Percentiles rank a stretch among this genome's conserved stretches.
These are phyloP conservation scores for Cantharis flavilabris DNA, from an alignment of 2,888 invertebrate genomes.

Conservation along the genomic window DNA sequence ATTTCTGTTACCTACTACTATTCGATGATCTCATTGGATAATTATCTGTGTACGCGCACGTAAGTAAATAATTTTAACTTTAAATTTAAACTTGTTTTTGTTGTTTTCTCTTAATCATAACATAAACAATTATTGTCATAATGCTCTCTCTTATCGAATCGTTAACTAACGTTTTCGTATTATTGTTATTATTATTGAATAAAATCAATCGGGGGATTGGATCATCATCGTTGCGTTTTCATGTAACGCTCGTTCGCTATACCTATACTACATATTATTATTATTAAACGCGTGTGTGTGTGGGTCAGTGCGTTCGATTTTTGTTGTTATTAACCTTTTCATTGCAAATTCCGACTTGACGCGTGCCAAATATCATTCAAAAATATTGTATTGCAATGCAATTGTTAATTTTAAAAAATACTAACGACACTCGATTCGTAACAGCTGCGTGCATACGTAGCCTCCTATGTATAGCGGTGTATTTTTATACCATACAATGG, in stretches of 20 bases:
- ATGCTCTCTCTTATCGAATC: background rate
- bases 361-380: background rate
- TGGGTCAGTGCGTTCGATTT: background rate
- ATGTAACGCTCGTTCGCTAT: background rate
- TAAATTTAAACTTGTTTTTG: slow-evolving; percentile 6
- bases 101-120: background rate
- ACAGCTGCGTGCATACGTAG: slow-evolving; percentile 30
- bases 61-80: slow-evolving; percentile 28
- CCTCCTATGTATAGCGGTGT: slow-evolving; percentile 17
- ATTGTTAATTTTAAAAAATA: background rate
- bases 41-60: slow-evolving; percentile 34
- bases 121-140: background rate
- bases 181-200: slow-evolving; percentile 1
- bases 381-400: background rate
- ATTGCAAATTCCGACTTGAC: background rate
- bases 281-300: background rate
- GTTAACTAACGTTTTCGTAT: background rate
- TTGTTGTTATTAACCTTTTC: background rate
- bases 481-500: slow-evolving; percentile 22
- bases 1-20: slow-evolving; percentile 31
- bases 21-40: slow-evolving; percentile 40
- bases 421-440: slow-evolving; percentile 6
- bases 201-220: background rate
- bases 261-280: background rate
- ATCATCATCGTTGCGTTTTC: background rate